These are phyloP conservation scores for Zootoca vivipara DNA, from an alignment of 2,113 vertebrate species.

Conservation along the genomic window DNA sequence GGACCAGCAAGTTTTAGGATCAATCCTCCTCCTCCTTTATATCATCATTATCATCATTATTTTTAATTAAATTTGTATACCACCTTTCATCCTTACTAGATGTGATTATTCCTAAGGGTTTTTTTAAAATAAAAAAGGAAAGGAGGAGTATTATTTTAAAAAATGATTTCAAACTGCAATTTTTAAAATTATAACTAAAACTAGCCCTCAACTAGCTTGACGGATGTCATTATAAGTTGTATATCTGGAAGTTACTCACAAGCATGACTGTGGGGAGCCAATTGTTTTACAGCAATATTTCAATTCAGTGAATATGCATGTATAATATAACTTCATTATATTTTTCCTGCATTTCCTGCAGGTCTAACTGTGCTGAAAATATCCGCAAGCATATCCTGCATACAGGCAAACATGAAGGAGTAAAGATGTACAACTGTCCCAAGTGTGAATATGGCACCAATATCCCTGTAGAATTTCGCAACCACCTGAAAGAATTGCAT, in stretches of 20 bases:
- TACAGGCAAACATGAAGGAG: conserved; percentile 96
- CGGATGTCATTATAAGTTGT: conserved; percentile 8
- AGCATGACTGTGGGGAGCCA: not conserved
- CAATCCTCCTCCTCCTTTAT: too few species aligned
- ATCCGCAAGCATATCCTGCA: conserved; percentile 98
- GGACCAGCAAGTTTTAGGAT: not conserved
- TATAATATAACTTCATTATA: not conserved
- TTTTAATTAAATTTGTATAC: not conserved
- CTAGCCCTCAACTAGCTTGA: not conserved
- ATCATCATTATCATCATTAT: not conserved
- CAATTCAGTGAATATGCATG: conserved; percentile 9
- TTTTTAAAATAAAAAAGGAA: not conserved
- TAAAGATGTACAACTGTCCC: conserved; percentile 99
- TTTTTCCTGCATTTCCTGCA: conserved; percentile 55
- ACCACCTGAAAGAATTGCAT: conserved; percentile 94
- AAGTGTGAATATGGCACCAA: conserved; percentile 92
- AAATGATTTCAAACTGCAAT: not conserved
- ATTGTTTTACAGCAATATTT: conserved; percentile 14
- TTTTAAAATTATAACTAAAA: conserved; percentile 31
- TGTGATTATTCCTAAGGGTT: not conserved
- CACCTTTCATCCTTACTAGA: not conserved
- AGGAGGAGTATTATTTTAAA: not conserved
- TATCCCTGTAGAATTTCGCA: conserved; percentile 94
- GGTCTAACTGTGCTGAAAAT: conserved; percentile 99
- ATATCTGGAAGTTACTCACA: conserved; percentile 18